Conservation (phyloP, 2,888 invertebrate species). For the Nemotelus pantherinus region DNA sequence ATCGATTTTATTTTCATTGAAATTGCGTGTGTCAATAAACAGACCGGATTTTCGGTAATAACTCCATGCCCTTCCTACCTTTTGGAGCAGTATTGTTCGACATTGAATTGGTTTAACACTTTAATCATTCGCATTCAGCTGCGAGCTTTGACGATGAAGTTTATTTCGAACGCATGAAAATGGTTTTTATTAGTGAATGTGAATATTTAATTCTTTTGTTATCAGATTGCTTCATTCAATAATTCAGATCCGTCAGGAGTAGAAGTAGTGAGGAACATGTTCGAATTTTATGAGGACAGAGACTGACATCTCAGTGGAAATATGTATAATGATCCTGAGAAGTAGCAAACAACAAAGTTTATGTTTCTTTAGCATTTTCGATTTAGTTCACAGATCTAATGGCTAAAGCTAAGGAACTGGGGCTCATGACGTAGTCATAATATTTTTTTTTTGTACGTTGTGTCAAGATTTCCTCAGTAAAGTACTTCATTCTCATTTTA, state of each 20-base stretch:
- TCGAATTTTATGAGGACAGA: no score
- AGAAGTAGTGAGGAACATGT: no score
- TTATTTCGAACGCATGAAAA: not conserved
- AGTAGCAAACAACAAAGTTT: no score
- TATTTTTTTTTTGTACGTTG: no score
- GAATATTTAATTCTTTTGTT: constrained; percentile 1
- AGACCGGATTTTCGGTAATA: constrained; percentile 25
- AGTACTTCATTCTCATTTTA: no score
- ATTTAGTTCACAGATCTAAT: no score
- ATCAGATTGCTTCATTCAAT: not conserved
- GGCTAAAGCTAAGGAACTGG: no score
- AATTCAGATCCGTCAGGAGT: not conserved
- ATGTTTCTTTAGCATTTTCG: no score
- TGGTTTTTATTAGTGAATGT: not conserved
- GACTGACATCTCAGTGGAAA: no score
- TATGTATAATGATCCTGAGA: no score
- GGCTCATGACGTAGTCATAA: no score
- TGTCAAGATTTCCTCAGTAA: no score
- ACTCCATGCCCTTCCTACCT: constrained; percentile 13
- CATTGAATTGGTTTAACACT: constrained; percentile 35
- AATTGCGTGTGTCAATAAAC: constrained; percentile 41
- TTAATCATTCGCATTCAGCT: constrained; percentile 19
- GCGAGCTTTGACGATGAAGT: constrained; percentile 3
- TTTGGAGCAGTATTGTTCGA: not conserved
- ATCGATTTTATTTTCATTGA: constrained; percentile 44